Evolutionary conservation across 1,140 invertebrate species (phyloP).

Genomic region (Zelostemma sp.): DNA sequence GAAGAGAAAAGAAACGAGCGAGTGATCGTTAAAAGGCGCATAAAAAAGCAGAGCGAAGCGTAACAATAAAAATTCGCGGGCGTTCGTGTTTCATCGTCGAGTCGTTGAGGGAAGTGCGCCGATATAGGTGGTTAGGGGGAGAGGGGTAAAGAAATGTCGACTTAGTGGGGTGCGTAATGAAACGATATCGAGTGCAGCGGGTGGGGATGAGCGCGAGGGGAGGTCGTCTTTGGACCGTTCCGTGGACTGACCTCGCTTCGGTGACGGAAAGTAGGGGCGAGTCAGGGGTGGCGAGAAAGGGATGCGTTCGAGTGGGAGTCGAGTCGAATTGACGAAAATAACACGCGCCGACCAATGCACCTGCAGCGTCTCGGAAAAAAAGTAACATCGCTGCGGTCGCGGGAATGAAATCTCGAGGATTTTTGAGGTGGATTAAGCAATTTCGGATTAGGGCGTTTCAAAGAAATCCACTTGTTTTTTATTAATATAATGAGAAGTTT

Average conservation of each 20-base stretch:
- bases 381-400: constrained; percentile 29
- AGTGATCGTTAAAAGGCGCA: constrained; percentile 52
- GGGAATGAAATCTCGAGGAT: constrained; percentile 32
- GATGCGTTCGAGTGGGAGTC: constrained; percentile 29
- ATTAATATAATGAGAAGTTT: too few relatives aligned
- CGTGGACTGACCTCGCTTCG: constrained; percentile 68
- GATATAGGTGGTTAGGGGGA: constrained; percentile 9
- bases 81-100: constrained; percentile 65
- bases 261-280: constrained; percentile 25
- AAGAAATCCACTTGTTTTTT: too few relatives aligned
- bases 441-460: constrained; percentile 23
- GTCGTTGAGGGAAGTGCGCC: constrained; percentile 43
- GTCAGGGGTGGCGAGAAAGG: constrained; percentile 13
- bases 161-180: constrained; percentile 64
- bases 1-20: constrained; percentile 33
- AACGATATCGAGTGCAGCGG: constrained; percentile 66
- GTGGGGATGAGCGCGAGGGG: constrained; percentile 48
- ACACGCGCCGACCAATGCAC: constrained; percentile 48
- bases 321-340: constrained; percentile 66
- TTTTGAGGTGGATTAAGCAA: constrained; percentile 38
- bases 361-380: constrained; percentile 51
- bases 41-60: constrained; percentile 60
- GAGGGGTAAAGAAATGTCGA: constrained; percentile 34
- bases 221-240: constrained; percentile 64
- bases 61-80: constrained; percentile 70